Percentiles rank a stretch among this genome's conserved stretches.
Evolutionary conservation across 2,797 vertebrate species (phyloP).

Genomic region (Anolis apletophallus): DNA sequence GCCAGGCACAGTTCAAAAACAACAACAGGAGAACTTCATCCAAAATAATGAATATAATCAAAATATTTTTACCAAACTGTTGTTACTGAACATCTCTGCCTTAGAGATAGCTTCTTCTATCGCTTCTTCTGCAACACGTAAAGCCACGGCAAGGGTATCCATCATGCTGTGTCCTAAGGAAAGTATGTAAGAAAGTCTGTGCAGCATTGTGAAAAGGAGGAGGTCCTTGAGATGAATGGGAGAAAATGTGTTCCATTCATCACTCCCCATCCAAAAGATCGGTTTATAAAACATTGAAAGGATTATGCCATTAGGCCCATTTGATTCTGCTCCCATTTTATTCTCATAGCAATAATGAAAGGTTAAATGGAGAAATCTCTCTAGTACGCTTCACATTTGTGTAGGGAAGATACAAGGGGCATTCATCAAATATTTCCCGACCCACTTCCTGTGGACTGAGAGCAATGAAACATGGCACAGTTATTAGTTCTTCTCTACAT

Average conservation of each 20-base stretch:
- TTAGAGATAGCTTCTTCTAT: conserved; percentile 96
- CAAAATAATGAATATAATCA: neutral
- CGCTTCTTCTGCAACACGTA: conserved; percentile 96
- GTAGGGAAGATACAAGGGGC: too few species aligned
- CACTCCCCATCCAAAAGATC: neutral
- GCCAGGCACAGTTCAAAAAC: conserved; percentile 4
- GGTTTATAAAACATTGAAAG: neutral
- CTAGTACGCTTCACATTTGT: too few species aligned
- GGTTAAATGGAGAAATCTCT: too few species aligned
- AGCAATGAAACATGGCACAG: too few species aligned
- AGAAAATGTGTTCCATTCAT: neutral
- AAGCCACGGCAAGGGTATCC: conserved; percentile 94
- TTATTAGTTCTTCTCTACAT: too few species aligned
- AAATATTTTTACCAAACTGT: conserved; percentile 88
- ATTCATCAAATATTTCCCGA: too few species aligned
- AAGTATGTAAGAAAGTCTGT: conserved; percentile 58
- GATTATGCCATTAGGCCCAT: neutral
- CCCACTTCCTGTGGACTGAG: too few species aligned
- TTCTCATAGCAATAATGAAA: too few species aligned
- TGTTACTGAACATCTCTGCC: conserved; percentile 92
- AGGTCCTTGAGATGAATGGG: neutral
- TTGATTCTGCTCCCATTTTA: too few species aligned
- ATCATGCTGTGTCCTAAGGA: conserved; percentile 92
- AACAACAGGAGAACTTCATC: too few species aligned
- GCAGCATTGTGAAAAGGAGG: neutral